Evolutionary conservation across 1,140 invertebrate species (phyloP).

Genomic region (Solenopsis fugax): DNA sequence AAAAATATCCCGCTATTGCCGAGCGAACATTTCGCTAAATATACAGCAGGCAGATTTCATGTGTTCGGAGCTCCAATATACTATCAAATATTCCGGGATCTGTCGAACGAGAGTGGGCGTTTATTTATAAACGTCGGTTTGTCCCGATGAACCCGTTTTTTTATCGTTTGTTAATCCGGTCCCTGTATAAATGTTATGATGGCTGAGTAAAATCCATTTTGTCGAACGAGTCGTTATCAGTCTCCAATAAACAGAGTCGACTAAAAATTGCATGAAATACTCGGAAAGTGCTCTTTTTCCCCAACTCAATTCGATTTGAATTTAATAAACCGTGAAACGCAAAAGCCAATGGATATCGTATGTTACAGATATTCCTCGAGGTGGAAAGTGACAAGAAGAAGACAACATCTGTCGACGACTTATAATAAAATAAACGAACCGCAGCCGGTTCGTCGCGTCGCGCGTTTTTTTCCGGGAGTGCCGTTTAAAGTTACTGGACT

Average conservation of each 20-base stretch:
- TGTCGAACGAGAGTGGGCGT: constrained; percentile 29
- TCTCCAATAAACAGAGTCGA: constrained; percentile 38
- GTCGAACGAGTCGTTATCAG: constrained; percentile 39
- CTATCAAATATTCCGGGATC: constrained; percentile 50
- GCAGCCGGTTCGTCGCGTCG: too few relatives aligned
- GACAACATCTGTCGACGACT: too few relatives aligned
- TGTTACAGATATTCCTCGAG: too few relatives aligned
- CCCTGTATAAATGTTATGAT: constrained; percentile 48
- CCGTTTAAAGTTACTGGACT: too few relatives aligned
- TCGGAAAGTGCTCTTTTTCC: background rate
- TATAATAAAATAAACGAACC: too few relatives aligned
- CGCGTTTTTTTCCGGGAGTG: too few relatives aligned
- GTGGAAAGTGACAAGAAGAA: too few relatives aligned
- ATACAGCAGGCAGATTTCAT: constrained; percentile 36
- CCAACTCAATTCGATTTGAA: background rate
- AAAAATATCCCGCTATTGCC: constrained; percentile 44
- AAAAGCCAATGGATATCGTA: background rate
- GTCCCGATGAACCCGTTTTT: constrained; percentile 46
- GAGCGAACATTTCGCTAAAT: constrained; percentile 46
- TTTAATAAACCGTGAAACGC: background rate
- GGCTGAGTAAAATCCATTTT: constrained; percentile 46
- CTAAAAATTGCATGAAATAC: constrained; percentile 50
- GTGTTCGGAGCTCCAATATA: constrained; percentile 26
- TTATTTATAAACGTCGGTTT: constrained; percentile 51
- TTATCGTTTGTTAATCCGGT: constrained; percentile 53